Evolutionary conservation across 1,140 invertebrate species (phyloP).

Genomic region (Hycleus cichorii): DNA sequence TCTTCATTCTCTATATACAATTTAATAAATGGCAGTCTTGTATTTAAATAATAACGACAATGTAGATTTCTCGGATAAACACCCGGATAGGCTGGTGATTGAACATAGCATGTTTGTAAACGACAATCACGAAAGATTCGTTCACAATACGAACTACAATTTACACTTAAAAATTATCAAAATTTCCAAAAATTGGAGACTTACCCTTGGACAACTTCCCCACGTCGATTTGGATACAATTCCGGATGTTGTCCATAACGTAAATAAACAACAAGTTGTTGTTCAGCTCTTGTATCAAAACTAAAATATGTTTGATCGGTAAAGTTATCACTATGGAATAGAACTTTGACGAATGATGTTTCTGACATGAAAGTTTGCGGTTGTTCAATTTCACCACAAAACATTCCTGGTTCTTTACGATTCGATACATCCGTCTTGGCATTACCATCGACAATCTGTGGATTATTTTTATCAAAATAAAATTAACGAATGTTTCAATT

Average conservation of each 20-base stretch:
- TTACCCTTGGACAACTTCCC: conserved; percentile 71
- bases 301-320: conserved; percentile 81
- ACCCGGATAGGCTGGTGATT: conserved; percentile 85
- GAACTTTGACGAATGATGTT: conserved; percentile 82
- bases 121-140: conserved; percentile 75
- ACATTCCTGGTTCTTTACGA: conserved; percentile 77
- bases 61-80: conserved; percentile 83
- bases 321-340: conserved; percentile 87
- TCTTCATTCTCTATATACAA: conserved; percentile 88
- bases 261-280: conserved; percentile 80
- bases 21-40: conserved; percentile 79
- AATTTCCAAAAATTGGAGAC: neutral
- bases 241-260: conserved; percentile 88
- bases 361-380: conserved; percentile 91
- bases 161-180: conserved; percentile 19
- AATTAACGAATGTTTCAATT: too few relatives aligned
- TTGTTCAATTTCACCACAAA: conserved; percentile 88
- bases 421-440: conserved; percentile 79
- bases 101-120: conserved; percentile 85
- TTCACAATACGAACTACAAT: conserved; percentile 75
- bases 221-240: conserved; percentile 80
- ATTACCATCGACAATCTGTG: conserved; percentile 75
- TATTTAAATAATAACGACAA: conserved; percentile 83
- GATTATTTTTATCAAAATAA: conserved; percentile 9
- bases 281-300: conserved; percentile 73